These are phyloP conservation scores for Hylia prasina DNA, from an alignment of 2,113 vertebrate genomes.

Conservation along the genomic window DNA sequence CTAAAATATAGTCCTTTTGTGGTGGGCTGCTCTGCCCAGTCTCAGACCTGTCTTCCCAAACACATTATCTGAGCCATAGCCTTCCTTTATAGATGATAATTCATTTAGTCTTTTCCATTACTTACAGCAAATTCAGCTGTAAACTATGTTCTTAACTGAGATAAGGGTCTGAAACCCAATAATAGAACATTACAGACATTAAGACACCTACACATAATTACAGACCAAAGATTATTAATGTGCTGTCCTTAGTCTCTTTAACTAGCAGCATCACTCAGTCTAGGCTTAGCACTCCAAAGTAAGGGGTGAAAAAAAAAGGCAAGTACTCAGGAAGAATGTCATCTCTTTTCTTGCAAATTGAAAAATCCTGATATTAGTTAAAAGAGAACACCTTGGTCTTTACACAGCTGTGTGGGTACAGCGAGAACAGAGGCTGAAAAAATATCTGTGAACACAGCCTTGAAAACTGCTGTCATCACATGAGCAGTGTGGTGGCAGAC, in stretches of 20 bases:
- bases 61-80: background rate
- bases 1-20: background rate
- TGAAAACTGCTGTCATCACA: background rate
- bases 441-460: background rate
- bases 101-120: background rate
- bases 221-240: slow-evolving; percentile 18
- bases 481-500: background rate
- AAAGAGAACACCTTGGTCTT: background rate
- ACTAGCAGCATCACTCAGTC: background rate
- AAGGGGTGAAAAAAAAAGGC: background rate
- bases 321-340: background rate
- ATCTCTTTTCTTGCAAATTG: background rate
- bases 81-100: background rate
- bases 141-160: slow-evolving; percentile 34
- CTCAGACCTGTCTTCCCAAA: background rate
- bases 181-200: slow-evolving; percentile 27
- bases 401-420: background rate
- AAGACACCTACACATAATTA: slow-evolving; percentile 31
- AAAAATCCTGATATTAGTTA: background rate
- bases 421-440: background rate
- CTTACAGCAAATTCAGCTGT: slow-evolving; percentile 26
- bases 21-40: background rate
- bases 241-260: background rate
- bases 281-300: background rate
- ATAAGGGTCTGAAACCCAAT: slow-evolving; percentile 34